Conservation (phyloP, 2,113 vertebrate species). For the Apteryx owenii region DNA sequence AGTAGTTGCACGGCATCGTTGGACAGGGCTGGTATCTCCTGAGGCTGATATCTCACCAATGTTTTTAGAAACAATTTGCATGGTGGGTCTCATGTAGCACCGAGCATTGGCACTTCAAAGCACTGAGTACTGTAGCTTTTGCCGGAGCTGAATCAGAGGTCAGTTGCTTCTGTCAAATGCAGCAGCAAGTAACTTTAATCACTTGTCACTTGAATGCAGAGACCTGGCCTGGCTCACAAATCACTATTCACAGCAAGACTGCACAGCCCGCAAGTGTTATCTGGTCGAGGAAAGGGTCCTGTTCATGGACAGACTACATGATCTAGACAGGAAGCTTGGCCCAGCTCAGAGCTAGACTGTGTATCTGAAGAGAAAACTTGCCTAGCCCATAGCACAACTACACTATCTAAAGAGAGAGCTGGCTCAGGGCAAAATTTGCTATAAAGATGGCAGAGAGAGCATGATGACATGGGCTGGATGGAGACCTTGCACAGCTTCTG, state of each 20-base stretch:
- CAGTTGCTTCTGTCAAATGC: neutral
- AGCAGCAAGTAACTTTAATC: conserved; percentile 25
- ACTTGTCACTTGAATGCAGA: neutral
- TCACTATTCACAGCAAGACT: neutral
- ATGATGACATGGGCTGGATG: neutral
- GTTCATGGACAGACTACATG: conserved; percentile 17
- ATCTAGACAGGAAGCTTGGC: conserved; percentile 46
- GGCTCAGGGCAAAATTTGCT: neutral
- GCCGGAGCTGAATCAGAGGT: conserved; percentile 51
- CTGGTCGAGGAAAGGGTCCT: conserved; percentile 35
- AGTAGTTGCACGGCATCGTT: neutral
- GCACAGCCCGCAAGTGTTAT: neutral
- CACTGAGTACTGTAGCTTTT: neutral
- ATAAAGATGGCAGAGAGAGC: neutral
- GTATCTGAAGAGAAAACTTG: neutral
- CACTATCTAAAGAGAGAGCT: neutral
- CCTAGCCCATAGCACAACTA: neutral
- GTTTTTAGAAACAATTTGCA: conserved; percentile 57
- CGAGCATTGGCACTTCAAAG: neutral
- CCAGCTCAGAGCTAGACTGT: neutral
- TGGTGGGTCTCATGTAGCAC: conserved; percentile 18
- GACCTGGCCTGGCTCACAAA: neutral
- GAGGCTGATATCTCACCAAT: neutral
- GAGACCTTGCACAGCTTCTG: neutral
- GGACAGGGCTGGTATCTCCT: neutral